phyloP scores from a whole-genome alignment of 2,888 invertebrate genomes.

The Ptilodon capucinus region DNA sequence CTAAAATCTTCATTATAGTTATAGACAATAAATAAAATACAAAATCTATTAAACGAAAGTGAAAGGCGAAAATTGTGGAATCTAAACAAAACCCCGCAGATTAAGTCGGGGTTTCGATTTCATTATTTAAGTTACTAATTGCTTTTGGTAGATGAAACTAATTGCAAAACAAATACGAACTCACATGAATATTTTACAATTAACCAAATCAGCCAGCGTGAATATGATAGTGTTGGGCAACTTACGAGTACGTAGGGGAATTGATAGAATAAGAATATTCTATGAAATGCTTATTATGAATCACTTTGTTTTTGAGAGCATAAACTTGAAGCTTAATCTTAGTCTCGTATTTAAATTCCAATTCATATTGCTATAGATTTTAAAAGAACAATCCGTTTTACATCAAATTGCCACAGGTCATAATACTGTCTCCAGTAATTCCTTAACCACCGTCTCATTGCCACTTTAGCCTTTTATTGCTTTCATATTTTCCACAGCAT shows the following conservation, averaged over 20 bases:
- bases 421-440: slow-evolving; percentile 27
- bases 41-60: too few relatives aligned
- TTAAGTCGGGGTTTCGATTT: background rate
- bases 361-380: too few relatives aligned
- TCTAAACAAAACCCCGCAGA: background rate
- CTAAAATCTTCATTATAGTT: too few relatives aligned
- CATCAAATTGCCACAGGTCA: slow-evolving; percentile 8
- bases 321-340: too few relatives aligned
- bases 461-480: slow-evolving; percentile 19
- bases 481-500: slow-evolving; percentile 29
- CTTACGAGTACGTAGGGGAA: background rate
- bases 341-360: too few relatives aligned
- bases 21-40: too few relatives aligned
- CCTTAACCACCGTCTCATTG: slow-evolving; percentile 28
- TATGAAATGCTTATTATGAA: too few relatives aligned
- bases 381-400: background rate
- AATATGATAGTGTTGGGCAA: slow-evolving; percentile 4
- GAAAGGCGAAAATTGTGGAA: background rate
- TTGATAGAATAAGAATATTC: too few relatives aligned
- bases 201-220: slow-evolving; percentile 17
- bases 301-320: too few relatives aligned
- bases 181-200: background rate
- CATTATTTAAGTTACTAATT: background rate
- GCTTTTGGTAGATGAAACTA: background rate
- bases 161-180: slow-evolving; percentile 8